phyloP scores from a whole-genome alignment of 2,888 invertebrate genomes.

The Tinea semifulvella region DNA sequence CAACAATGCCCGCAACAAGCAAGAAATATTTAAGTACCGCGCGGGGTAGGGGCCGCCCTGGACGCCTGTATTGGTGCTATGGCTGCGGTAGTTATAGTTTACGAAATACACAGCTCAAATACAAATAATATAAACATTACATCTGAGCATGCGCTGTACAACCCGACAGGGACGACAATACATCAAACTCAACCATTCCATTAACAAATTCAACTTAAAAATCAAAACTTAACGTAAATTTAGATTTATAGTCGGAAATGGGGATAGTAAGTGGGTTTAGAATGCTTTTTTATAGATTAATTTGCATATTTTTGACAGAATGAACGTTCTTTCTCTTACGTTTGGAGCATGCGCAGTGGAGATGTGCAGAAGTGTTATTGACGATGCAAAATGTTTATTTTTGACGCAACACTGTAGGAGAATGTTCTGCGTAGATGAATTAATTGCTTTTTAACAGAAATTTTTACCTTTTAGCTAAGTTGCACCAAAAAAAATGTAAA shows the following conservation, averaged over 20 bases:
- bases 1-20: conserved; percentile 70
- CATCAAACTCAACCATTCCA: background rate
- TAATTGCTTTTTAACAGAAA: too few species aligned
- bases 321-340: conserved; percentile 19
- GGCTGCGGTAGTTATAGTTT: conserved; percentile 69
- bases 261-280: conserved; percentile 27
- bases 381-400: conserved; percentile 63
- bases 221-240: background rate
- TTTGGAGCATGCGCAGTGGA: conserved; percentile 44
- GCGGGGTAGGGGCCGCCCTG: conserved; percentile 58
- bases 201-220: too few species aligned
- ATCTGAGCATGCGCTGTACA: conserved; percentile 57
- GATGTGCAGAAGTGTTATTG: conserved; percentile 49
- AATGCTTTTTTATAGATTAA: conserved; percentile 57
- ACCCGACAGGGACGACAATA: conserved; percentile 41
- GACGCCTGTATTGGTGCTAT: conserved; percentile 65
- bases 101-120: conserved; percentile 69
- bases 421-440: background rate
- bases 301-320: conserved; percentile 65
- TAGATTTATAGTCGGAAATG: background rate
- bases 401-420: conserved; percentile 35
- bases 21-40: conserved; percentile 68
- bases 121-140: conserved; percentile 70
- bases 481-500: too few species aligned
- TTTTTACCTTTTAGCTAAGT: too few species aligned